Evolutionary conservation across 1,140 invertebrate genomes (phyloP).

Genomic region (Copidosoma floridanum): DNA sequence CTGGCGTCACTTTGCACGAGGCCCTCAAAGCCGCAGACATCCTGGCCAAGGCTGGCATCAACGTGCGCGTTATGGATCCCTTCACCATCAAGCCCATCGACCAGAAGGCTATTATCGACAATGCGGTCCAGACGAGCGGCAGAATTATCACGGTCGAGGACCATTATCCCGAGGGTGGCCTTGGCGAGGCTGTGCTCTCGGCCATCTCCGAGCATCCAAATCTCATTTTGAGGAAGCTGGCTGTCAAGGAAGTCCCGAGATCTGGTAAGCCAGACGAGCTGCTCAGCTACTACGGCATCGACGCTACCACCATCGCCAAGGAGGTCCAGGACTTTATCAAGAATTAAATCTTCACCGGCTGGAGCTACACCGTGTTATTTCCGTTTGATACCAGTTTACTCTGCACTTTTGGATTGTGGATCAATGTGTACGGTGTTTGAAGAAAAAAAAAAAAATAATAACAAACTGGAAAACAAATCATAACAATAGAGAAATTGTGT

Average conservation of each 20-base stretch:
- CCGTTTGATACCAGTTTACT: too few relatives aligned
- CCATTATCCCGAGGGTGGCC: conserved; percentile 93
- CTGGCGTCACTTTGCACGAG: conserved; percentile 91
- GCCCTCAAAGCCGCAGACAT: conserved; percentile 81
- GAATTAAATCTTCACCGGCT: too few relatives aligned
- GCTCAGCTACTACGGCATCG: conserved; percentile 87
- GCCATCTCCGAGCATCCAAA: conserved; percentile 73
- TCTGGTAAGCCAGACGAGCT: conserved; percentile 85
- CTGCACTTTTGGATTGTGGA: conserved; percentile 16
- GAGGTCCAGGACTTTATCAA: conserved; percentile 68
- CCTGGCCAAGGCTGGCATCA: conserved; percentile 68
- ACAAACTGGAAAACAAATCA: too few relatives aligned
- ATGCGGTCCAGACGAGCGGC: conserved; percentile 80
- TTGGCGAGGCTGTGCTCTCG: conserved; percentile 90
- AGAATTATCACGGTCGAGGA: conserved; percentile 93
- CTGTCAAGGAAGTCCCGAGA: conserved; percentile 83
- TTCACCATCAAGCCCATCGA: conserved; percentile 98
- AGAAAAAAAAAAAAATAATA: too few relatives aligned
- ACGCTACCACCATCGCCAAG: conserved; percentile 73
- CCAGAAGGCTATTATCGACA: conserved; percentile 68
- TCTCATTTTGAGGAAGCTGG: conserved; percentile 81
- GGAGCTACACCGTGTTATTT: too few relatives aligned
- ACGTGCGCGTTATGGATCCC: conserved; percentile 83
- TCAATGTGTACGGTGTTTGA: too few relatives aligned
- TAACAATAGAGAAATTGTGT: too few relatives aligned